Evolutionary conservation across 35 echinoderm and acorn worm genomes (phyloP), one percentile per base, ranked within the genome.

Genomic region (Chiridota heheva): DNA sequence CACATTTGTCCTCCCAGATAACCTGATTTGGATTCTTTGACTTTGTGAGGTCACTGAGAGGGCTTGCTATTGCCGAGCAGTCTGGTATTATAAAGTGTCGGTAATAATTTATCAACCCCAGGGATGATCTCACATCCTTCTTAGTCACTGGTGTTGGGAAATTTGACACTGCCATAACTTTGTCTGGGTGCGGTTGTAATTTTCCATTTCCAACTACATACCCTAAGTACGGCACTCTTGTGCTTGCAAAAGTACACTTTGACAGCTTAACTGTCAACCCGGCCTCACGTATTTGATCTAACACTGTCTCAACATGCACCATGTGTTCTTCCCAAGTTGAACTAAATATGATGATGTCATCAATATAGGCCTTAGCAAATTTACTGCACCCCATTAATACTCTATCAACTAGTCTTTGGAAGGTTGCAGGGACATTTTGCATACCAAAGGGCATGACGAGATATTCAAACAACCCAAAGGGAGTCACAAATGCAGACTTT

Each of bases 101-200:
- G 42, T 91, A 91, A 24, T 91, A 91, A 4, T 58, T 68, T 13
- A 42, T 47, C 13, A 86, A 48, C 31, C 89, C 89, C 35, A 90
- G 39, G 49, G 78, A 84, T 43, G 81, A 10, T 5, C 87, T 30
- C 31, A 76, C 78, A 24, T 90, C 53, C 49, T 30, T 82, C 70
- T 90, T 76, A 32, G 66, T 89, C 10, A 58, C 18, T 16, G 68
- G 77, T 29, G 44, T 46, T 10, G 86, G 77, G 38, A 73, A 81
- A 16, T 65, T 26, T 29, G 16, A 44, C 17, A 88, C 36, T 25
- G 76, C 66, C 42, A 69, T 1, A 25, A 87, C 68, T 46, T 88
- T 82, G 15, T 70, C 86, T 72, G 49, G 41, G 3, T 43, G 0
- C 15, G 73, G 85, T 16, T 61, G 39, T 7, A 88, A n/a, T 72